Evolutionary conservation across 1,140 invertebrate species (phyloP).

Genomic region (Scylla paramamosain): DNA sequence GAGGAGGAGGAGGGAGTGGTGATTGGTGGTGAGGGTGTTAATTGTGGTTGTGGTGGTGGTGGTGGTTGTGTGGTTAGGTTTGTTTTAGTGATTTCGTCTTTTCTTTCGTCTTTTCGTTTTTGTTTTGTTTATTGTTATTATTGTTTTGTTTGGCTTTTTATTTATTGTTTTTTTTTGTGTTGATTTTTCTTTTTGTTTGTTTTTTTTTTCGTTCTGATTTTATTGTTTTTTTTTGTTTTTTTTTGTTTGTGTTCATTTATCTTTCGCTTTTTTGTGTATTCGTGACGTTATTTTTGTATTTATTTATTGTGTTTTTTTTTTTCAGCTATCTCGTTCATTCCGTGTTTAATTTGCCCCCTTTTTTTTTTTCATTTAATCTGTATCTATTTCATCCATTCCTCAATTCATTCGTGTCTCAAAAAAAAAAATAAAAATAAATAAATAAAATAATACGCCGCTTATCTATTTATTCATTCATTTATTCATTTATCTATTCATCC

Average conservation of each 20-base stretch:
- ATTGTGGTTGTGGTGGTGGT: background rate
- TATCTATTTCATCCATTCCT: background rate
- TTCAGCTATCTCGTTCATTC: too few species aligned
- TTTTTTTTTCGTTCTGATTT: background rate
- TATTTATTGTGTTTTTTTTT: background rate
- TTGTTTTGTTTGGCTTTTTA: background rate
- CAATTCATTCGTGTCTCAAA: background rate
- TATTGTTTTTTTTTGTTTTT: background rate
- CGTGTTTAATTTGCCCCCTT: too few species aligned
- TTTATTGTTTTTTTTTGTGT: background rate
- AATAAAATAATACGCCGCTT: too few species aligned
- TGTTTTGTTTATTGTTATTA: background rate
- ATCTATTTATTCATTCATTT: too few species aligned
- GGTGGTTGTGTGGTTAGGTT: background rate
- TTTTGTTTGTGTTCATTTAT: background rate
- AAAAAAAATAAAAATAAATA: too few species aligned
- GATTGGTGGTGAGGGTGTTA: background rate
- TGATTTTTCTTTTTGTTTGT: background rate
- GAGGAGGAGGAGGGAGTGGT: background rate
- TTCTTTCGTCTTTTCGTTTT: background rate
- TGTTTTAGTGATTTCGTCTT: background rate
- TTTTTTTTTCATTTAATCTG: background rate
- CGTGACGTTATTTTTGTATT: background rate
- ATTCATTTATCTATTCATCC: too few species aligned
- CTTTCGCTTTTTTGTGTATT: background rate